These are phyloP conservation scores for Spatula clypeata DNA, from an alignment of 2,797 vertebrate genomes.

Conservation along the genomic window DNA sequence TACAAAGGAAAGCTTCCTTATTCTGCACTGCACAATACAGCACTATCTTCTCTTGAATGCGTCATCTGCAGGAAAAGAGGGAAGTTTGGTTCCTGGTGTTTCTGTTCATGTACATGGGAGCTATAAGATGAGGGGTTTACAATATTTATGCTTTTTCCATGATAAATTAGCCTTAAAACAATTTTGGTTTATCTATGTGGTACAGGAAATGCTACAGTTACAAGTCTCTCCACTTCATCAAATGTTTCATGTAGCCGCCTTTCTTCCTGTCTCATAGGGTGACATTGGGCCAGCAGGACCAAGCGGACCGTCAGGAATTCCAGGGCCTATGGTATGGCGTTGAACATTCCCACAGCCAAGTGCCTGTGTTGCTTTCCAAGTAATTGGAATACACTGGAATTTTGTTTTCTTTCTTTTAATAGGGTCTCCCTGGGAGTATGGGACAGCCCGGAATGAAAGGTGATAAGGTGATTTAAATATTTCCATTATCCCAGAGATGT, in stretches of 20 bases:
- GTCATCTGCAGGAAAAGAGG: not conserved
- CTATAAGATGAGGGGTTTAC: accelerated
- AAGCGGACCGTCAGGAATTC: slow-evolving; percentile 89
- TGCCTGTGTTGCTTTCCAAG: slow-evolving; percentile 14
- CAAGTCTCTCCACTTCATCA: not conserved
- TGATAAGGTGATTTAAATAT: slow-evolving; percentile 99
- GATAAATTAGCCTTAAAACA: not conserved
- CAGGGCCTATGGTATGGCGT: slow-evolving; percentile 90
- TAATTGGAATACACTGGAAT: not conserved
- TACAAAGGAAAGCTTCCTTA: not conserved
- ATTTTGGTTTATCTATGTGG: not conserved
- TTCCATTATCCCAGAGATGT: slow-evolving; percentile 90
- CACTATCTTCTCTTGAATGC: not conserved
- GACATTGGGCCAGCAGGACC: slow-evolving; percentile 88
- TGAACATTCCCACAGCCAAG: not conserved
- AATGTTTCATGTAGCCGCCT: not conserved
- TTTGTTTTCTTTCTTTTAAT: slow-evolving; percentile 64
- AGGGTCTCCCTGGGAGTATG: slow-evolving; percentile 93
- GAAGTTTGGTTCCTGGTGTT: not conserved
- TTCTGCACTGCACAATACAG: not conserved
- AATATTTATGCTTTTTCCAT: accelerated
- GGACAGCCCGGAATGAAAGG: slow-evolving; percentile 99
- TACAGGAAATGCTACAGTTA: not conserved
- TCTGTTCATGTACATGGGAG: not conserved
- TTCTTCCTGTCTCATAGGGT: slow-evolving; percentile 85